Percentiles rank a stretch among this genome's conserved stretches.
phyloP scores from a whole-genome alignment of 2,888 invertebrate species.

The Epinotia bilunana region DNA sequence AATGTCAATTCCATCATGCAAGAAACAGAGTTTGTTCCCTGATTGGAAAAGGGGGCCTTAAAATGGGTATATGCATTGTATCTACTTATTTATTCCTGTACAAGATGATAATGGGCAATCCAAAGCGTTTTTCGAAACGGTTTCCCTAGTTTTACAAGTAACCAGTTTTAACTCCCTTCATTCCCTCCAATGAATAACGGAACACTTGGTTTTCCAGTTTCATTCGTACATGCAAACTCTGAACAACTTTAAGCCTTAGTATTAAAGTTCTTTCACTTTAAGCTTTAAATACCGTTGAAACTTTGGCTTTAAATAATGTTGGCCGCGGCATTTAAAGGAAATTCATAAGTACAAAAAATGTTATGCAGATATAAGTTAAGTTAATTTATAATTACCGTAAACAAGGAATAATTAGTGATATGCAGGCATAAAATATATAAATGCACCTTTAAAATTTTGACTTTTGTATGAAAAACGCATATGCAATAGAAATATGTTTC shows the following conservation, averaged over 20 bases:
- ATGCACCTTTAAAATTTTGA: too few species aligned
- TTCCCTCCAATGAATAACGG: conserved; percentile 8
- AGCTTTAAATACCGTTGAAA: conserved; percentile 6
- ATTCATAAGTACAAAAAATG: background rate
- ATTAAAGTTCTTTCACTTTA: conserved; percentile 22
- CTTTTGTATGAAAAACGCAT: too few species aligned
- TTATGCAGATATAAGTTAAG: background rate
- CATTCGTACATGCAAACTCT: conserved; percentile 13
- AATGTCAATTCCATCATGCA: too few species aligned
- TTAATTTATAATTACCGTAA: background rate
- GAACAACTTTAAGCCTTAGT: conserved; percentile 16
- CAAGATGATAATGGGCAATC: background rate
- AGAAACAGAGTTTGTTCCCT: background rate
- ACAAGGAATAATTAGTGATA: background rate
- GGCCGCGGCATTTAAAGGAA: conserved; percentile 4
- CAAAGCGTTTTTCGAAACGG: background rate
- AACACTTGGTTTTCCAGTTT: conserved; percentile 2
- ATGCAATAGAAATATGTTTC: background rate
- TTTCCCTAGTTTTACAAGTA: background rate
- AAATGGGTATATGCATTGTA: background rate
- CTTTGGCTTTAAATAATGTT: conserved; percentile 17
- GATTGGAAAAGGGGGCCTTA: background rate
- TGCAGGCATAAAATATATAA: too few species aligned
- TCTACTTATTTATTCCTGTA: background rate
- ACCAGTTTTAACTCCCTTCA: background rate